phyloP scores from a whole-genome alignment of 2,888 invertebrate species.

The Syrista parreyssii region DNA sequence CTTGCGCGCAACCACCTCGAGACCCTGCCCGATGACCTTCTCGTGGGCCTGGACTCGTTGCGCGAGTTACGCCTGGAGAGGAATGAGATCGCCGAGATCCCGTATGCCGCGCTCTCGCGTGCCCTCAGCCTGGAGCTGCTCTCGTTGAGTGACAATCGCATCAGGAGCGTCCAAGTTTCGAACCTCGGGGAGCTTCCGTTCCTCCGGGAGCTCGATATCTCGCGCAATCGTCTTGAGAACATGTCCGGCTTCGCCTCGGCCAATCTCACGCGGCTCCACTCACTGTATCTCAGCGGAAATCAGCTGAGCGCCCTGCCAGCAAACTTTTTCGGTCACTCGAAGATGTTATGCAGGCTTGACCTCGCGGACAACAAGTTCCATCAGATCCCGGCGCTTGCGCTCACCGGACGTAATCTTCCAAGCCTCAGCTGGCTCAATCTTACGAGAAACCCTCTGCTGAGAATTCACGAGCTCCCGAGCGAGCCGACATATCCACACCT shows the following conservation, averaged over 20 bases:
- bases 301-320: slow-evolving; percentile 80
- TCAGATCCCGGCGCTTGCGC: slow-evolving; percentile 81
- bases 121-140: slow-evolving; percentile 80
- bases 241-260: slow-evolving; percentile 86
- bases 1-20: slow-evolving; percentile 77
- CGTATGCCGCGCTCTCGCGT: slow-evolving; percentile 82
- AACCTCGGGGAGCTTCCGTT: slow-evolving; percentile 81
- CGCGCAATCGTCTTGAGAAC: slow-evolving; percentile 80
- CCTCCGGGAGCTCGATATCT: slow-evolving; percentile 79
- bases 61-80: slow-evolving; percentile 80
- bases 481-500: slow-evolving; percentile 79
- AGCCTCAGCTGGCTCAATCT: slow-evolving; percentile 82
- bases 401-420: slow-evolving; percentile 80
- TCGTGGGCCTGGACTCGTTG: slow-evolving; percentile 78
- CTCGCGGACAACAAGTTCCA: slow-evolving; percentile 83
- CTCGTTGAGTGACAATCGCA: slow-evolving; percentile 75
- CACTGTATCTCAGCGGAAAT: slow-evolving; percentile 83
- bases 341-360: slow-evolving; percentile 79
- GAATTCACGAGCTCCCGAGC: slow-evolving; percentile 78
- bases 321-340: slow-evolving; percentile 83
- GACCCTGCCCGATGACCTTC: slow-evolving; percentile 79
- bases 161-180: slow-evolving; percentile 80
- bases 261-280: slow-evolving; percentile 79
- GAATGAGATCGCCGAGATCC: slow-evolving; percentile 80
- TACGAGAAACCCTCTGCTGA: slow-evolving; percentile 84